Evolutionary conservation across 2,113 vertebrate species (phyloP), one percentile per base, ranked within the genome.

Genomic region (Tragelaphus strepsiceros): DNA sequence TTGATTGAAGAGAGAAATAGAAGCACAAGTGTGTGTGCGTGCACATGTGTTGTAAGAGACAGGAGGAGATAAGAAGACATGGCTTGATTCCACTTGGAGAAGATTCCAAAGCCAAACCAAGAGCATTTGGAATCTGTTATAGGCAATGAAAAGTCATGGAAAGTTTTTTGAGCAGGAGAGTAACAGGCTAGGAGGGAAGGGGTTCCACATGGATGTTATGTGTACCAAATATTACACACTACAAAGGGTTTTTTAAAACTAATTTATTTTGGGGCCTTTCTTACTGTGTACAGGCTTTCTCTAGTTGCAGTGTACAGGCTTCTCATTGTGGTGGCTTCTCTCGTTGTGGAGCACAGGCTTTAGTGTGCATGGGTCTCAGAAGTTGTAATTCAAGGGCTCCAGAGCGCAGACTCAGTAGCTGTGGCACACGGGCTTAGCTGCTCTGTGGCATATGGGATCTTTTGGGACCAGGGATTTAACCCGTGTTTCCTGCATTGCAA

Each of bases 111-210:
- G 56, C 32, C 80, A 92, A 95, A 90, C 43, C 43, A 74, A 90
- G 35, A 95, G 15, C 90, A 92, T 90, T 53, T 92, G 61, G 32
- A 87, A 71, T 95, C 61, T 96, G 26, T 96, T 87, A 92, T 12
- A 93, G 67, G 87, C 59, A 87, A 89, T 91, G 59, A 88, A 96
- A 97, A 98, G 86, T 88, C 92, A 95, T 39, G 82, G n/a, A 85
- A 95, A 56, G 26, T 56, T 95, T 39, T 97, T 89, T 81, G 58
- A 93, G 43, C 59, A 94, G 28, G 39, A 43, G 35, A 94, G 24
- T 74, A 67, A 85, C 22, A 93, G 43, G 35, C 49, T 62, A 88
- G 67, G 82, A 49, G 17, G 53, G 78, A 51, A 51, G 43, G 19
- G 17, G n/a, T 22, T 84, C 53, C 74, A 84, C 21, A 13, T 80